Evolutionary conservation across 1,140 invertebrate genomes (phyloP), one percentile per base, ranked within the genome.

Genomic region (Danaus melanippus): DNA sequence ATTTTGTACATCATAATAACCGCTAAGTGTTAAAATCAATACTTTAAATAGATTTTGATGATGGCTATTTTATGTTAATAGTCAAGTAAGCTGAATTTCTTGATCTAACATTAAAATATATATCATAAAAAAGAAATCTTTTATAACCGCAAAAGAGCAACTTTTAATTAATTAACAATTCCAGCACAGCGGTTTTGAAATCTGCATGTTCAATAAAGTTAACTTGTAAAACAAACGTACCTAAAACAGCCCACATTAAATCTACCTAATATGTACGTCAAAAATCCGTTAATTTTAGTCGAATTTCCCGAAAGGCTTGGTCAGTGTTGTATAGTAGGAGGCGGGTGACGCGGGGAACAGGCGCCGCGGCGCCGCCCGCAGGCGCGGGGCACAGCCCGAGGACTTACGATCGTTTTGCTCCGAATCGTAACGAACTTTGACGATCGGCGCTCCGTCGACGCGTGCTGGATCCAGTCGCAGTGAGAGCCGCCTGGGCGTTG

Each of bases 391-490:
- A 73, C 54, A 70, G 69, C 66, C 82, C 82, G 80, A 84, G 76
- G 69, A 71, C 66, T 66, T 61, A 73, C 79, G 82, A 85, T 81
- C 80, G 83, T 81, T 82, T 70, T 68, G 64, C 65, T 69, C 76
- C 79, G 81, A 79, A 61, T 67, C 73, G 60, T 80, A 81, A 80
- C 83, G 83, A 83, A 83, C 80, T 81, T 77, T 62, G 78, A 75
- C 79, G 78, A 82, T 72, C 71, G 68, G 78, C 72, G 78, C 78
- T 76, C 73, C 70, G 74, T 71, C 73, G 79, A 73, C 79, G 75
- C 80, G 75, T 74, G 81, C 74, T 68, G 76, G 74, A 64, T 64
- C 71, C 81, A 86, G 84, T 84, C 84, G 79, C 77, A 81, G 79
- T 77, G 78, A 74, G 70, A 71, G 73, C 79, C 79, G 75, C 76